Conservation (phyloP, 2,113 vertebrate genomes). For the Stomatorhinus ivindoensis region DNA sequence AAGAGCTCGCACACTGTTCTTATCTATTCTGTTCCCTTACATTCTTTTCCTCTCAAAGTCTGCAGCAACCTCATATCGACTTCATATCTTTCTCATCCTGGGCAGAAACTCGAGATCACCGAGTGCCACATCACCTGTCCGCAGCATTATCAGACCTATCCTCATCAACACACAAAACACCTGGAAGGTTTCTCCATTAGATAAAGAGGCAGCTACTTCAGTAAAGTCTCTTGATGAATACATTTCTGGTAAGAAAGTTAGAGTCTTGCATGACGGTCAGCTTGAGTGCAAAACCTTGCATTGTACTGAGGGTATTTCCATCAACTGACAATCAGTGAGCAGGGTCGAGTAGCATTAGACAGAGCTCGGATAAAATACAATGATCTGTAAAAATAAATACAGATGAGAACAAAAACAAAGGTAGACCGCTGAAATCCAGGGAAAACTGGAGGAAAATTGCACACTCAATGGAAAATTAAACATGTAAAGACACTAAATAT, state of each 20-base stretch:
- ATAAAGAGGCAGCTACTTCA: conserved; percentile 8
- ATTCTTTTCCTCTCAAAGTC: neutral
- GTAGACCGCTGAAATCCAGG: neutral
- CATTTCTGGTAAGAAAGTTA: neutral
- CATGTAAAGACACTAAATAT: neutral
- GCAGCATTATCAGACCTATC: neutral
- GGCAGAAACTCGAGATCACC: neutral
- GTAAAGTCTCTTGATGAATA: neutral
- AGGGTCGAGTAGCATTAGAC: neutral
- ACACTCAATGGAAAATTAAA: neutral
- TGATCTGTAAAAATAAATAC: neutral
- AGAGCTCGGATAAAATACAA: neutral
- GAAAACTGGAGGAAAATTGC: neutral
- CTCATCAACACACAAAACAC: neutral
- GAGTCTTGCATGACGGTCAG: neutral
- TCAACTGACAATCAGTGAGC: neutral
- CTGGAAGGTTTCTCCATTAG: neutral
- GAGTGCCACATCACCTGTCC: no score
- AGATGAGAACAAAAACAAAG: neutral
- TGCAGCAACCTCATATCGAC: neutral
- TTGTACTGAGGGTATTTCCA: neutral
- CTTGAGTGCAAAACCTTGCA: neutral
- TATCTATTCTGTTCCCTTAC: neutral
- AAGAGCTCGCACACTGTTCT: neutral
- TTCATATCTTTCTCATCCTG: neutral